These are phyloP conservation scores for Dynastes grantii DNA, from an alignment of 2,888 invertebrate genomes.

Conservation along the genomic window DNA sequence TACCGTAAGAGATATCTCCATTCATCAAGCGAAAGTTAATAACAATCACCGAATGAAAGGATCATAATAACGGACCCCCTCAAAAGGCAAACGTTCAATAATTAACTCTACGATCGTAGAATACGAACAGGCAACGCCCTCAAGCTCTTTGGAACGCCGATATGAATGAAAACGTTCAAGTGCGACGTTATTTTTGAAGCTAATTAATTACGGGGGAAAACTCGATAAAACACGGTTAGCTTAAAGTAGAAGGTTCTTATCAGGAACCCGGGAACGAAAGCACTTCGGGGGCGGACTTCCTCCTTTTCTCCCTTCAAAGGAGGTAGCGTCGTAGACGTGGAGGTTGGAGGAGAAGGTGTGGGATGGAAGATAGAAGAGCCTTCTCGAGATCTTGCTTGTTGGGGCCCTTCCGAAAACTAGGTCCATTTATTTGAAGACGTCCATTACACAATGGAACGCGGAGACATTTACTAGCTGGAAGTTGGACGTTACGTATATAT, in stretches of 20 bases:
- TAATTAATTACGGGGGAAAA: conserved; percentile 47
- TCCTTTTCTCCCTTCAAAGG: not conserved
- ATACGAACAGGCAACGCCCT: not conserved
- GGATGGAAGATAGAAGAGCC: conserved; percentile 30
- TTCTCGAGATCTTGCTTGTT: conserved; percentile 34
- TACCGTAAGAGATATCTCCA: not conserved
- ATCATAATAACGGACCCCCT: not conserved
- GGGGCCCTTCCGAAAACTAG: conserved; percentile 38
- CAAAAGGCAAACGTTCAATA: conserved; percentile 15
- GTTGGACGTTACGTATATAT: conserved; percentile 46
- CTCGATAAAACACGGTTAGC: conserved; percentile 49
- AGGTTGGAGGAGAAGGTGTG: not conserved
- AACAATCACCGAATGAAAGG: not conserved
- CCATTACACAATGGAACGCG: conserved; percentile 50
- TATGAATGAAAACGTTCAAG: conserved; percentile 49
- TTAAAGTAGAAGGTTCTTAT: conserved; percentile 45
- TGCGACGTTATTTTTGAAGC: conserved; percentile 41
- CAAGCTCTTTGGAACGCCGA: not conserved
- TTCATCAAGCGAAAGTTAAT: conserved; percentile 11
- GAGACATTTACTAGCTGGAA: conserved; percentile 47
- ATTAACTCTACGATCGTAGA: conserved; percentile 47
- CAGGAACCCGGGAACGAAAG: conserved; percentile 1
- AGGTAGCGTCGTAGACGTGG: not conserved
- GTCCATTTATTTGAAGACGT: conserved; percentile 51
- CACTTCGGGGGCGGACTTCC: not conserved